Conservation (phyloP, 2,888 invertebrate species). For the Coenonympha glycerion region DNA sequence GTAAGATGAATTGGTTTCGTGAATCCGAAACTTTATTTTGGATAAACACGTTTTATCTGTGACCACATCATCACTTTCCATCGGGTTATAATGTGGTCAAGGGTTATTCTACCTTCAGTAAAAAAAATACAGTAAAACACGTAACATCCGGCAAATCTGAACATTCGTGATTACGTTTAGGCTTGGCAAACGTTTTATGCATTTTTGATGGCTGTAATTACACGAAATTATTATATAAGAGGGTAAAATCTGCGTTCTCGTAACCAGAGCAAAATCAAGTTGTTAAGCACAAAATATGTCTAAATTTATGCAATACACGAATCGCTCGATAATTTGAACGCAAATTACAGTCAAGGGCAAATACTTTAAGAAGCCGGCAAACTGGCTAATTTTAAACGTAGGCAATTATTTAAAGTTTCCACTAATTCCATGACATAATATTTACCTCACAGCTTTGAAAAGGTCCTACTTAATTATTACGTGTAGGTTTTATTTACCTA, state of each 20-base stretch:
- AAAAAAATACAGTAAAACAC: no score
- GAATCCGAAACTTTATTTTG: no score
- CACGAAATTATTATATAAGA: background rate
- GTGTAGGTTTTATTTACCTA: background rate
- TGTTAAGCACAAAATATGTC: slow-evolving; percentile 19
- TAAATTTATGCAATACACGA: slow-evolving; percentile 22
- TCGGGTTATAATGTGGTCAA: no score
- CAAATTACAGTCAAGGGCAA: slow-evolving; percentile 26
- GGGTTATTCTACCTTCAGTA: no score
- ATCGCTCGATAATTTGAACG: slow-evolving; percentile 42
- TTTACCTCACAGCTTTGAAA: background rate
- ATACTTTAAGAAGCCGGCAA: slow-evolving; percentile 21
- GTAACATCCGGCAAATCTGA: no score
- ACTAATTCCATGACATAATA: slow-evolving; percentile 10
- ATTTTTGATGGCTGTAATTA: background rate
- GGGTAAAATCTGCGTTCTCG: background rate
- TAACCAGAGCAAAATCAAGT: slow-evolving; percentile 20
- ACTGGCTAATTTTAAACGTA: slow-evolving; percentile 19
- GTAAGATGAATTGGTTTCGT: no score
- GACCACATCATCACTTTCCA: no score
- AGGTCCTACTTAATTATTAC: background rate
- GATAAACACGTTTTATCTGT: no score
- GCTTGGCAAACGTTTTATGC: background rate
- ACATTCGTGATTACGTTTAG: background rate
- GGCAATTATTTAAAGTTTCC: slow-evolving; percentile 18